Conservation (phyloP, 2,797 vertebrate genomes). For the Scarus forsteni region DNA sequence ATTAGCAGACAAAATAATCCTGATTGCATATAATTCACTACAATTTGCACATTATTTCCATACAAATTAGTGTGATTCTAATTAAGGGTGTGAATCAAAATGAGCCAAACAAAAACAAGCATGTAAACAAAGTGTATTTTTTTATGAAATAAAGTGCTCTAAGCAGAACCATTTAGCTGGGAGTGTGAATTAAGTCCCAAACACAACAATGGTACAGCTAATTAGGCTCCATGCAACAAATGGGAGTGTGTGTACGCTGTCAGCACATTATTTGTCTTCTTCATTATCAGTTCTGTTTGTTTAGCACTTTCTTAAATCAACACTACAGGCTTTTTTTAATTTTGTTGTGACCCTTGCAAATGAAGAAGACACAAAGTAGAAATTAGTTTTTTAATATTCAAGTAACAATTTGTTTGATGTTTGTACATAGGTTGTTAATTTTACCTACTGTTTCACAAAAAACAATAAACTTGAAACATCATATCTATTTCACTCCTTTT, state of each 20-base stretch:
- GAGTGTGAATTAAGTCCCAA: slow-evolving; percentile 22
- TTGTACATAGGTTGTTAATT: too few relatives aligned
- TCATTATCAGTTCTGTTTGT: slow-evolving; percentile 21
- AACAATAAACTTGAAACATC: too few relatives aligned
- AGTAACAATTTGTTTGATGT: background rate
- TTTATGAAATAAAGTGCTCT: slow-evolving; percentile 16
- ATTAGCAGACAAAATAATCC: slow-evolving; percentile 15
- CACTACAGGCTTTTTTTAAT: background rate
- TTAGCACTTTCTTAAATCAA: slow-evolving; percentile 24
- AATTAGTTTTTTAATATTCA: background rate
- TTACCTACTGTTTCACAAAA: too few relatives aligned
- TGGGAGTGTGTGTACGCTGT: slow-evolving; percentile 13
- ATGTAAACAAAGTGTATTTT: slow-evolving; percentile 35
- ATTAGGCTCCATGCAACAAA: slow-evolving; percentile 43
- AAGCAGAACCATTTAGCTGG: slow-evolving; percentile 11
- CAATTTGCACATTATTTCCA: slow-evolving; percentile 55
- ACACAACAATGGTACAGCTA: slow-evolving; percentile 38
- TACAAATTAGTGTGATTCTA: slow-evolving; percentile 43
- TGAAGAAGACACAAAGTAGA: background rate
- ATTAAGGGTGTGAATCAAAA: slow-evolving; percentile 46
- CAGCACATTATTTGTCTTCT: slow-evolving; percentile 18
- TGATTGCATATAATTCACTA: slow-evolving; percentile 46
- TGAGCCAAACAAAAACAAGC: slow-evolving; percentile 34
- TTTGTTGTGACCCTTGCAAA: background rate
- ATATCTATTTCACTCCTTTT: too few relatives aligned